These are phyloP conservation scores for Unio delphinus DNA, from an alignment of 2,888 invertebrate genomes.

Conservation along the genomic window DNA sequence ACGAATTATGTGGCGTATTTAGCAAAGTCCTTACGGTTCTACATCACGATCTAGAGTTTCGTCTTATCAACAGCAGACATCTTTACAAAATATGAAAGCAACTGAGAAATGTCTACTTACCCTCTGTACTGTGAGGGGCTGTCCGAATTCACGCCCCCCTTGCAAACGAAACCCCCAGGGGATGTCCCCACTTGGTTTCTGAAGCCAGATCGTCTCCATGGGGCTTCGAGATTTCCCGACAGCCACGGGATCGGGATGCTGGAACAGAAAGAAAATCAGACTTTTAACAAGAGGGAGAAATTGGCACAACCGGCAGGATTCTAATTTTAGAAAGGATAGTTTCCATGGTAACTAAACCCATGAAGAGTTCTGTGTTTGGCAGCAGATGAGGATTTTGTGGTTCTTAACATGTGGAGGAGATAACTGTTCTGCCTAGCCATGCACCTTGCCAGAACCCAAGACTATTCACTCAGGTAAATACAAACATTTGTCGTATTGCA, in stretches of 20 bases:
- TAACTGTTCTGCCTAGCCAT: too few relatives aligned
- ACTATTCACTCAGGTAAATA: too few relatives aligned
- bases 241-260: neutral
- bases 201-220: constrained; percentile 69
- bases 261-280: too few relatives aligned
- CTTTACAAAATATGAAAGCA: neutral
- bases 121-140: constrained; percentile 66
- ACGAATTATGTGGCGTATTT: too few relatives aligned
- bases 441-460: too few relatives aligned
- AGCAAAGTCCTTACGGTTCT: too few relatives aligned
- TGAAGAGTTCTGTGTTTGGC: constrained; percentile 27
- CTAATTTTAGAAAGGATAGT: constrained; percentile 42
- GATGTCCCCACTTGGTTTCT: constrained; percentile 59
- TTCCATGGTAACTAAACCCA: constrained; percentile 30
- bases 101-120: constrained; percentile 47
- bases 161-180: constrained; percentile 71
- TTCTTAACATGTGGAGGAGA: too few relatives aligned
- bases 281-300: too few relatives aligned
- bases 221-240: neutral
- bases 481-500: too few relatives aligned
- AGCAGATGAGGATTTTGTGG: too few relatives aligned
- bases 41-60: too few relatives aligned
- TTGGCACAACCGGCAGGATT: neutral
- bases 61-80: too few relatives aligned
- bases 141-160: constrained; percentile 67